Evolutionary conservation across 1,140 invertebrate species (phyloP), one percentile per base, ranked within the genome.

Genomic region (Pachypeltis micranthus): DNA sequence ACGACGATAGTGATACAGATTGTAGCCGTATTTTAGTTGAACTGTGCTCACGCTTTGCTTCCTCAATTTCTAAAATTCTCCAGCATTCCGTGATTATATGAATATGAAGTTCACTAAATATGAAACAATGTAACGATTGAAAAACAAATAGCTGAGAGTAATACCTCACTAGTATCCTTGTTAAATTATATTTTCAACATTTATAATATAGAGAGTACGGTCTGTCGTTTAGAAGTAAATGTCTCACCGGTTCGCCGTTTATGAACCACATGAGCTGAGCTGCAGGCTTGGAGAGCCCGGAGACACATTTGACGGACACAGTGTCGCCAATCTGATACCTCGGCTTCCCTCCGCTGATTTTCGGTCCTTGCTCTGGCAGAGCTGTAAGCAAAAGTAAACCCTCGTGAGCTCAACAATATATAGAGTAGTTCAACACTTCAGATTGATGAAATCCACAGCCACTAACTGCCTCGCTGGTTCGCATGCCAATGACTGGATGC

Each of bases 181-280:
- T 47, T n/a, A 59, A 14, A 31, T 34, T 34, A 29, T 1, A n/a
- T 1, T 63, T 58, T 23, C 60, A 23, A 25, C 65, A 70, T 1
- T 77, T 67, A 24, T 77, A 74, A 1, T n/a, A n/a, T n/a, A n/a
- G n/a, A n/a, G n/a, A n/a, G n/a, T n/a, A n/a, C n/a, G n/a, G n/a
- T n/a, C n/a, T n/a, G n/a, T n/a, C n/a, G n/a, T n/a, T n/a, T n/a
- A n/a, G n/a, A n/a, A n/a, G n/a, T n/a, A 70, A 65, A 0, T 73
- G 59, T 67, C 81, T 82, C 68, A 88, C 87, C 69, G 84, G 83
- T 68, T 91, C 86, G 34, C 87, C 87, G 70, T 93, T 93, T 70
- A 93, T 87, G 72, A 87, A 88, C 91, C 91, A 93, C 55, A 81
- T 82, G 25, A 93, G 80, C 65, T 86, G 81, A 16, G 90, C 89